Base-by-base conservation (phyloP, 2,888 invertebrate genomes). In the Pollenia labialis region DNA sequence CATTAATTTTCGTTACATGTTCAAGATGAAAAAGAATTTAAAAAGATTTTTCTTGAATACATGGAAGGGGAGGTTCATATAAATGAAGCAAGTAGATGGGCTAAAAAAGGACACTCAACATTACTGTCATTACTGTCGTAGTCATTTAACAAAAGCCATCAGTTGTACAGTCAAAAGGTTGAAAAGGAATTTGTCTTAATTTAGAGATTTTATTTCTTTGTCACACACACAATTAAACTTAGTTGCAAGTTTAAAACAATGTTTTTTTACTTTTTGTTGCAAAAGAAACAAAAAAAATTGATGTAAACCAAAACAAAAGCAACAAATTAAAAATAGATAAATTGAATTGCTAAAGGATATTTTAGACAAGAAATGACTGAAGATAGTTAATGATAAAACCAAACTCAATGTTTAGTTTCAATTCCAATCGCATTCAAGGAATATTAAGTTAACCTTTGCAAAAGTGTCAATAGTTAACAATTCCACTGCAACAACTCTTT, bases 131-230 rank as follows among this genome's bases (percentile, higher is more conserved):
- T n/a, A n/a, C n/a, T n/a, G n/a, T 82, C 79, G 82, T 71, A 75
- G 69, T 64, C 82, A 79, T 82, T 86, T 82, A 82, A 58, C 77
- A 83, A 54, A 66, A 76, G 86, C 64, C 83, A 76, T 76, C 76
- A 71, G 71, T 64, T 80, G 72, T 76, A 85, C 76, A 85, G 81
- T 84, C 84, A 88, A 88, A 85, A 88, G 85, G 87, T 88, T 84
- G 83, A 69, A 85, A 85, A 68, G 66, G 86, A 88, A 86, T 86
- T 88, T 85, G 79, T 88, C 86, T 88, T 88, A 79, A 84, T 86
- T 86, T 86, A 76, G 72, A 60, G 68, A 81, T 86, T 86, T 88
- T 86, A 86, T 88, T 88, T 86, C 79, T 82, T 85, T 86, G 18
- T 42, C 69, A 32, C 16, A 71, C 52, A 72, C 48, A 68, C 62